These are phyloP conservation scores for Apocrypta bakeri DNA, from an alignment of 1,140 invertebrate genomes.

Conservation along the genomic window DNA sequence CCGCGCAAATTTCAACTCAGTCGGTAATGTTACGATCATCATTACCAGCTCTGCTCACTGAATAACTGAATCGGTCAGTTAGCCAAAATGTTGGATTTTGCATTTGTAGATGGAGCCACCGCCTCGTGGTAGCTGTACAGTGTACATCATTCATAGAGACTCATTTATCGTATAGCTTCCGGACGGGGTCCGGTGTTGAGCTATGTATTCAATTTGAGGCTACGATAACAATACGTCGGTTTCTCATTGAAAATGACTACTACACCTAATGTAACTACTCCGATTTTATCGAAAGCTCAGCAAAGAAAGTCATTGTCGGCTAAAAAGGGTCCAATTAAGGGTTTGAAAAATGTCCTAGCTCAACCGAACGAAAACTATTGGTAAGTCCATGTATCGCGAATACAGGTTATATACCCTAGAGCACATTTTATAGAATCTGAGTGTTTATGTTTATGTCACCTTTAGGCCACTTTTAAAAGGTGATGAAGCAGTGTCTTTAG, in stretches of 20 bases:
- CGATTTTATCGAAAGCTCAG: conserved; percentile 59
- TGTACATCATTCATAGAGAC: not conserved
- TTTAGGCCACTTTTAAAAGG: conserved; percentile 61
- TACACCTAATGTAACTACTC: conserved; percentile 15
- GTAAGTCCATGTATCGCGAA: conserved; percentile 53
- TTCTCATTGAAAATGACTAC: not conserved
- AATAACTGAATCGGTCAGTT: not conserved
- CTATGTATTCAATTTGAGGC: too few species aligned
- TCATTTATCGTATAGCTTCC: too few species aligned
- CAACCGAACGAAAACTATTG: conserved; percentile 61
- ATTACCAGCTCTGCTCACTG: too few species aligned
- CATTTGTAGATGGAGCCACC: not conserved
- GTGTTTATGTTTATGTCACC: conserved; percentile 44
- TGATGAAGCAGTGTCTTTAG: conserved; percentile 50
- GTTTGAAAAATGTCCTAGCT: conserved; percentile 63
- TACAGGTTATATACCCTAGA: conserved; percentile 5
- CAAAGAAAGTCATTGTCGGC: conserved; percentile 60
- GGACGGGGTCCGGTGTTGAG: too few species aligned
- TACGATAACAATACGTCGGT: not conserved
- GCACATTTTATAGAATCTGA: conserved; percentile 21
- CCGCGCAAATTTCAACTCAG: not conserved
- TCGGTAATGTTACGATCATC: too few species aligned
- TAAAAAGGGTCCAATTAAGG: conserved; percentile 61
- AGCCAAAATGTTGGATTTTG: not conserved
- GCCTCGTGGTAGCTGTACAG: not conserved